Evolutionary conservation across 2,888 invertebrate species (phyloP).

Genomic region (Pandemis corylana): DNA sequence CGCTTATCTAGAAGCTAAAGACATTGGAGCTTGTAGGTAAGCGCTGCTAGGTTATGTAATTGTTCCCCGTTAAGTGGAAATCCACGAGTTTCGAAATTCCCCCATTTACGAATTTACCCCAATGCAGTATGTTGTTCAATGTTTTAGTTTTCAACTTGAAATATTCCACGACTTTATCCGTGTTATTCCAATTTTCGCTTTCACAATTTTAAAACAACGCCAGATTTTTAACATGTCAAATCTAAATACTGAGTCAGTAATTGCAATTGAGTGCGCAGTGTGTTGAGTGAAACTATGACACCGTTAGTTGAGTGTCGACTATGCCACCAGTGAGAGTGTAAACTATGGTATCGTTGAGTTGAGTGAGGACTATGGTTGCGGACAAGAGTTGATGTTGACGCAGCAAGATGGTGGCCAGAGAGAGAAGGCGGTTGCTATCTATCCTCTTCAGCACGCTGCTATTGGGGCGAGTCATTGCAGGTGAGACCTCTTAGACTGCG

Average conservation of each 20-base stretch:
- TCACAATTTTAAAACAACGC: background rate
- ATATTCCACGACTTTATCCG: background rate
- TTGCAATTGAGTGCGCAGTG: background rate
- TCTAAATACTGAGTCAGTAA: background rate
- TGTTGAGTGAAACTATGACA: slow-evolving; percentile 14
- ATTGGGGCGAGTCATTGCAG: slow-evolving; percentile 78
- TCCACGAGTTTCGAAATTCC: too few species aligned
- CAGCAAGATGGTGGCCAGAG: slow-evolving; percentile 69
- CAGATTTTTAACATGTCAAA: background rate
- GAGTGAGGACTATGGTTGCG: slow-evolving; percentile 46
- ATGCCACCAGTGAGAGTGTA: slow-evolving; percentile 36
- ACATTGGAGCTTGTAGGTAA: too few species aligned
- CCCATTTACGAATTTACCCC: too few species aligned
- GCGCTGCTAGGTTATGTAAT: too few species aligned
- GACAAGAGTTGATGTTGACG: slow-evolving; percentile 64
- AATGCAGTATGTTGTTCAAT: too few species aligned
- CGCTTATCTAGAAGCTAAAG: too few species aligned
- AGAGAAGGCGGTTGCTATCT: slow-evolving; percentile 70
- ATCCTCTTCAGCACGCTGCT: slow-evolving; percentile 78
- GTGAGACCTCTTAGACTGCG: slow-evolving; percentile 56
- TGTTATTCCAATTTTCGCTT: background rate
- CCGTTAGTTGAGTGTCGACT: slow-evolving; percentile 41
- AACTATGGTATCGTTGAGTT: slow-evolving; percentile 47
- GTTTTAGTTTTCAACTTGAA: too few species aligned
- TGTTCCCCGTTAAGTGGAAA: too few species aligned